Conservation (phyloP, 2,888 invertebrate genomes). For the Merodon equestris region DNA sequence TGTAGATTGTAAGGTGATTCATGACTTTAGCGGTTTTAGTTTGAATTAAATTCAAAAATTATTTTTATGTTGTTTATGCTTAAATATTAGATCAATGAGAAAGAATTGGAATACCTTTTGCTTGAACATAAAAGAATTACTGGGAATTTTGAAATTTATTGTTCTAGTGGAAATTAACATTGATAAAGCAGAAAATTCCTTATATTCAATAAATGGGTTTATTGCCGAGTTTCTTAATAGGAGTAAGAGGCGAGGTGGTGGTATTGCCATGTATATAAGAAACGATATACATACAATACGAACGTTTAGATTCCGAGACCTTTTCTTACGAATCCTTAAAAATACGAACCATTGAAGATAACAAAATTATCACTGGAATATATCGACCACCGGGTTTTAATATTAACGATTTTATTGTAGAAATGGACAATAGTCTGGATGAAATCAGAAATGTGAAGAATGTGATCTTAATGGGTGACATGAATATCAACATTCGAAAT, state of each 20-base stretch:
- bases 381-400: constrained; percentile 19
- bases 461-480: constrained; percentile 6
- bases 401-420: constrained; percentile 2
- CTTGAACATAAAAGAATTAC: background rate
- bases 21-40: too few species aligned
- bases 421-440: background rate
- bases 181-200: background rate
- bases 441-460: background rate
- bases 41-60: too few species aligned
- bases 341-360: background rate
- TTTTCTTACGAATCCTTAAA: background rate
- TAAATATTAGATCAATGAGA: too few species aligned
- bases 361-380: background rate
- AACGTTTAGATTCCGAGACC: background rate
- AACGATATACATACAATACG: background rate
- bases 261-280: too few species aligned
- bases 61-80: too few species aligned
- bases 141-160: background rate
- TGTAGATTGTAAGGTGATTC: constrained; percentile 17
- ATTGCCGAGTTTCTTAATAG: background rate
- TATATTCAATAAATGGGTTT: background rate
- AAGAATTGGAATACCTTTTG: background rate
- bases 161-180: background rate
- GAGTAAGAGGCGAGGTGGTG: background rate
- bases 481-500: constrained; percentile 4